Conservation (phyloP, 2,113 vertebrate species). For the Microcebus tavaratra region DNA sequence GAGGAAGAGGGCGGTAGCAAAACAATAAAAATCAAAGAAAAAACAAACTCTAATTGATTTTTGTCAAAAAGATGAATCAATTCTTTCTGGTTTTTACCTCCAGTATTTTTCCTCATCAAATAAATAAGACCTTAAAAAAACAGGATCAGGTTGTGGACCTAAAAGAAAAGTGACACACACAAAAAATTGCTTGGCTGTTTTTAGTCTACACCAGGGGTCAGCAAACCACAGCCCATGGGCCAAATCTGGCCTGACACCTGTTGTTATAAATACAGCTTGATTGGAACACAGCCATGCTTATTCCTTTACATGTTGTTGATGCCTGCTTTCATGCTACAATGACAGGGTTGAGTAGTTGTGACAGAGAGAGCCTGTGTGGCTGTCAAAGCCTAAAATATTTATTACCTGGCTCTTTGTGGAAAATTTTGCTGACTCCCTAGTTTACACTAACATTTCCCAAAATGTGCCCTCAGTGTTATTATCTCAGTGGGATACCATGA, state of each 20-base stretch:
- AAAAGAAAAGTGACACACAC: not conserved
- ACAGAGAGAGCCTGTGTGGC: not conserved
- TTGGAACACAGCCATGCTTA: not conserved
- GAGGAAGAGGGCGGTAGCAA: not conserved
- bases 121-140: conserved; percentile 3
- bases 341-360: not conserved
- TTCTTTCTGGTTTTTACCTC: not conserved
- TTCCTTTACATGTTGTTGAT: not conserved
- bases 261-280: not conserved
- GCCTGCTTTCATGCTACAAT: not conserved
- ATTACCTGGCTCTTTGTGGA: not conserved
- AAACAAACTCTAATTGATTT: not conserved
- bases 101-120: not conserved
- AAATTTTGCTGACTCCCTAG: not conserved
- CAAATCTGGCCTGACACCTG: not conserved
- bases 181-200: not conserved
- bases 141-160: not conserved
- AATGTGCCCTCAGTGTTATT: not conserved
- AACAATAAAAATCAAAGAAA: not conserved
- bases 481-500: not conserved
- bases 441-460: not conserved
- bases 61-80: not conserved
- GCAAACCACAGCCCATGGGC: not conserved
- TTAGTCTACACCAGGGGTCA: not conserved
- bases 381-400: not conserved